phyloP scores from a whole-genome alignment of 2,113 vertebrate species.

The Chaenogobius annularis region DNA sequence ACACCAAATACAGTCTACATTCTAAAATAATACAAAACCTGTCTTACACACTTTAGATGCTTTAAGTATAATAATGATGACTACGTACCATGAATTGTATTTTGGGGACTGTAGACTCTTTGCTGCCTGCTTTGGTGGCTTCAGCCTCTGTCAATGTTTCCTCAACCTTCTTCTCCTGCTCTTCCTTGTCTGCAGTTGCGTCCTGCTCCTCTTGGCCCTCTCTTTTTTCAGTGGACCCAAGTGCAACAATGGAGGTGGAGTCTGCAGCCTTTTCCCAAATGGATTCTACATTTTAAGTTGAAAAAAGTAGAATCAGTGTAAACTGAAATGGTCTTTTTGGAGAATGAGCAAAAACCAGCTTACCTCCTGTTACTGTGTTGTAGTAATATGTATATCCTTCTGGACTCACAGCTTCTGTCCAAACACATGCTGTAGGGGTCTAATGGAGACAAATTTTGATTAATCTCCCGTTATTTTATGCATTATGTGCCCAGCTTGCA shows the following conservation, averaged over 20 bases:
- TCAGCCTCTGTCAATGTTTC: slow-evolving; percentile 23
- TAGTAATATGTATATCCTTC: slow-evolving; percentile 93
- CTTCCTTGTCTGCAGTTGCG: too few relatives aligned
- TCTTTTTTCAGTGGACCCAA: slow-evolving; percentile 8
- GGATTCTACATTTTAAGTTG: slow-evolving; percentile 80
- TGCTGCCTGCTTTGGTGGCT: slow-evolving; percentile 33
- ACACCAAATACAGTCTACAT: too few relatives aligned
- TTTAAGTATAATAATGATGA: too few relatives aligned
- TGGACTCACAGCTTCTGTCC: slow-evolving; percentile 88
- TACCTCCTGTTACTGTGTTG: slow-evolving; percentile 89
- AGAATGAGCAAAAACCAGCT: slow-evolving; percentile 15
- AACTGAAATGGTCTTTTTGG: not conserved
- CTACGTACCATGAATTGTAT: slow-evolving; percentile 79
- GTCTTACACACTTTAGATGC: too few relatives aligned
- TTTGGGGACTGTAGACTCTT: slow-evolving; percentile 58
- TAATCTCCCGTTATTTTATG: too few relatives aligned
- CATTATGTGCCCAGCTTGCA: too few relatives aligned
- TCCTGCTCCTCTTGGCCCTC: slow-evolving; percentile 34
- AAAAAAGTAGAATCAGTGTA: not conserved
- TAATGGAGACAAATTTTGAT: slow-evolving; percentile 24
- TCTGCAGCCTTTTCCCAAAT: slow-evolving; percentile 89
- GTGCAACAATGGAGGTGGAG: slow-evolving; percentile 36
- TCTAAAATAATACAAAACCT: too few relatives aligned
- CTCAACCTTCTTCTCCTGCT: not conserved
- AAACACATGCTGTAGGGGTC: slow-evolving; percentile 60